phyloP scores from a whole-genome alignment of 2,113 vertebrate species.

The Stomatorhinus ivindoensis region DNA sequence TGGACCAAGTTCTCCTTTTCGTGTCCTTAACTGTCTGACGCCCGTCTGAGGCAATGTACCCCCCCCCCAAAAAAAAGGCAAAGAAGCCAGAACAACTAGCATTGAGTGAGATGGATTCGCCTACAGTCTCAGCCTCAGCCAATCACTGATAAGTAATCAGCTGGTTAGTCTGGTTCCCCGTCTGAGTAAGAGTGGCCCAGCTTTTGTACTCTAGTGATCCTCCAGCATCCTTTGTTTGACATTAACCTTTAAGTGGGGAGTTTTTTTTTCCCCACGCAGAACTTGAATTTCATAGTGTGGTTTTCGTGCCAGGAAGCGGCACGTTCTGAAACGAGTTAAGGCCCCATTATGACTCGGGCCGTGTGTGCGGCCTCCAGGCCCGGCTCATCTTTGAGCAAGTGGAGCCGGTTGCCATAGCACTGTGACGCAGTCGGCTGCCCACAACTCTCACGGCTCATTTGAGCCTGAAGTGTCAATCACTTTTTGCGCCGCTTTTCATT shows the following conservation, averaged over 20 bases:
- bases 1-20: neutral
- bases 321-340: neutral
- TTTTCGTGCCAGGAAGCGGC: neutral
- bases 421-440: slow-evolving; percentile 31
- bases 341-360: neutral
- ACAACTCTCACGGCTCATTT: neutral
- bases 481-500: neutral
- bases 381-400: slow-evolving; percentile 33
- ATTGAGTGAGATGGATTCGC: neutral
- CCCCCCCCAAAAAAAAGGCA: neutral
- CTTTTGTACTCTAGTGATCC: neutral
- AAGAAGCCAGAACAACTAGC: neutral
- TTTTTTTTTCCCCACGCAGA: neutral
- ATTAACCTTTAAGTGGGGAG: neutral
- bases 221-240: neutral
- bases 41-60: neutral
- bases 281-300: neutral
- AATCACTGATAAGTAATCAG: neutral
- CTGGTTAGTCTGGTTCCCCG: neutral
- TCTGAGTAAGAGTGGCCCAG: neutral
- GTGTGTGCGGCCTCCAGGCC: slow-evolving; percentile 2
- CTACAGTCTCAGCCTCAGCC: neutral
- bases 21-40: neutral
- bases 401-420: slow-evolving; percentile 48
- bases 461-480: neutral